Conservation (phyloP, 30 jellyfish, hydroid and myxozoan genomes). For the Aurelia sp. region DNA sequence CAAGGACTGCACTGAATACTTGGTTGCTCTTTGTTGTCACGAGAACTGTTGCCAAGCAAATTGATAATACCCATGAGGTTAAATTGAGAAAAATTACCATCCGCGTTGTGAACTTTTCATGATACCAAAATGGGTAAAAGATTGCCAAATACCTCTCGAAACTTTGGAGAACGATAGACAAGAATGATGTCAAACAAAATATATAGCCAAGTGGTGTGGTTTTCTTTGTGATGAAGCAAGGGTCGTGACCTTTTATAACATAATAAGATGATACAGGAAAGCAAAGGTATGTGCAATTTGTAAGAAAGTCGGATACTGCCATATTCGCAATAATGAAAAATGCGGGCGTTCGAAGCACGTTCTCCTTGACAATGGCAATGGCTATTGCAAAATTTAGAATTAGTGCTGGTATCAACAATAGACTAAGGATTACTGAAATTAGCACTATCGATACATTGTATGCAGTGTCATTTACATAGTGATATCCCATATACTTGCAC, state of each 20-base stretch:
- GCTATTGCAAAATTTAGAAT: too few relatives aligned
- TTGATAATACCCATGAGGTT: not conserved
- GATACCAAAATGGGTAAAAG: conserved; percentile 20
- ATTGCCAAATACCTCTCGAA: conserved; percentile 9
- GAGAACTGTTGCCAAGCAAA: not conserved
- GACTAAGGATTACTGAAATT: too few relatives aligned
- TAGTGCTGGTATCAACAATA: too few relatives aligned
- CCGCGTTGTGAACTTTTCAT: not conserved
- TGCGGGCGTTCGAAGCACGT: too few relatives aligned
- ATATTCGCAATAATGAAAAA: too few relatives aligned
- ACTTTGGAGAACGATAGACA: conserved; percentile 2
- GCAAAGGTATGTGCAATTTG: too few relatives aligned
- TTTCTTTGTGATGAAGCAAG: conserved; percentile 39
- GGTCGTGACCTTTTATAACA: conserved; percentile 12
- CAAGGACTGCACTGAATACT: not conserved
- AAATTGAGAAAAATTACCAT: not conserved
- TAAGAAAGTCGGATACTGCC: too few relatives aligned
- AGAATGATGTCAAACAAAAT: conserved; percentile 32
- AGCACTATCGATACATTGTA: too few relatives aligned
- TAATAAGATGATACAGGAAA: too few relatives aligned
- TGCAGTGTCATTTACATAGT: too few relatives aligned
- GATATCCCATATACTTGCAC: too few relatives aligned
- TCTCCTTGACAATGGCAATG: too few relatives aligned
- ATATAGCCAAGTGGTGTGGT: conserved; percentile 52
- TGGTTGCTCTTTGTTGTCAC: not conserved